A percentile compares a stretch with the other conserved stretches of the same genome.
phyloP scores from a whole-genome alignment of 2,113 vertebrate genomes.

The Shinisaurus crocodilurus region DNA sequence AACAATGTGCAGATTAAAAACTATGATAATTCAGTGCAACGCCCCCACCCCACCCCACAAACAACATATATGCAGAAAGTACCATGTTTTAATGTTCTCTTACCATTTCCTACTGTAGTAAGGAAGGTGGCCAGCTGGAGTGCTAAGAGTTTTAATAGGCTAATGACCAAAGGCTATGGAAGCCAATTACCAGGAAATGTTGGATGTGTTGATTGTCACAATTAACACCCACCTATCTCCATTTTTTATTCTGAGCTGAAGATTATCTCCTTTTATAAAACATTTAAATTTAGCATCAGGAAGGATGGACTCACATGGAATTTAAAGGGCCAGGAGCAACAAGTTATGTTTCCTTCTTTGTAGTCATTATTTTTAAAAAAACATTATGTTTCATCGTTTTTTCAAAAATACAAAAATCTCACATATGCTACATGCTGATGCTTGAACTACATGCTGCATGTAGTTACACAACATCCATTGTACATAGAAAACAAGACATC shows the following conservation, averaged over 20 bases:
- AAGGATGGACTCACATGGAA: constrained; percentile 61
- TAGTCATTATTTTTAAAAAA: constrained; percentile 53
- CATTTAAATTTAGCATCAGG: constrained; percentile 67
- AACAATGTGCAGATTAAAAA: constrained; percentile 4
- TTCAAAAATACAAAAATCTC: neutral
- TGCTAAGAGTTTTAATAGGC: neutral
- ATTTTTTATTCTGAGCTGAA: constrained; percentile 65
- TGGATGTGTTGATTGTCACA: constrained; percentile 65
- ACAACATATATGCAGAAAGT: constrained; percentile 19
- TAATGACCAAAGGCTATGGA: constrained; percentile 35
- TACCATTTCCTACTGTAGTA: neutral
- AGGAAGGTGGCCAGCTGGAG: neutral
- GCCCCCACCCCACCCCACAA: neutral
- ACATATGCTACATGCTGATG: neutral
- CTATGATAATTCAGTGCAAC: rapidly evolving
- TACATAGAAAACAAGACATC: neutral
- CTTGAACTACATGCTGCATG: too few relatives aligned
- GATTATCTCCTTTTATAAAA: constrained; percentile 56
- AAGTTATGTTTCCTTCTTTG: constrained; percentile 48
- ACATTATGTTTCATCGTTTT: neutral
- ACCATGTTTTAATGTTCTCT: neutral
- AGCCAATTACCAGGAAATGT: constrained; percentile 57
- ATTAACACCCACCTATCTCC: constrained; percentile 47
- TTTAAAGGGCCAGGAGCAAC: constrained; percentile 62
- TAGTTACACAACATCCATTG: neutral